phyloP scores from a whole-genome alignment of 2,113 vertebrate species.

The Coracopsis vasa region DNA sequence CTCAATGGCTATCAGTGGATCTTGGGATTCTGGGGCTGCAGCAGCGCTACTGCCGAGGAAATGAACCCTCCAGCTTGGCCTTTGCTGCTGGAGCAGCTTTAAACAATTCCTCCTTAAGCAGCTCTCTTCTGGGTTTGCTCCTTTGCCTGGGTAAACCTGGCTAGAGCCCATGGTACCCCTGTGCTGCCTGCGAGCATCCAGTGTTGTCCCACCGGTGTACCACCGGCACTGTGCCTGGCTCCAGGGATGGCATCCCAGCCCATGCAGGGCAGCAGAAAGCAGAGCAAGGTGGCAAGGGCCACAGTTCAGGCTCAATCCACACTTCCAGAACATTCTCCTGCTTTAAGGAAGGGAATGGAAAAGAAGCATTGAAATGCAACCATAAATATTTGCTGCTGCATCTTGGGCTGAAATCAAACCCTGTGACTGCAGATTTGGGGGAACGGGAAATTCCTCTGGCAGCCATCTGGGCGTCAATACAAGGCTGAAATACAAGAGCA shows the following conservation, averaged over 20 bases:
- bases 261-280: background rate
- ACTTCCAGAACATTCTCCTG: background rate
- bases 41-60: background rate
- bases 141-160: background rate
- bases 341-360: background rate
- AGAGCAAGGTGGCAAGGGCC: background rate
- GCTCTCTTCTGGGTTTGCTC: background rate
- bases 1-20: constrained; percentile 36
- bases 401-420: background rate
- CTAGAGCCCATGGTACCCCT: background rate
- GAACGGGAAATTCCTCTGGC: background rate
- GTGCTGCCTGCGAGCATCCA: fast-evolving
- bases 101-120: background rate
- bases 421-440: background rate
- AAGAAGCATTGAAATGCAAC: background rate
- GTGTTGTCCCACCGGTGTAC: fast-evolving
- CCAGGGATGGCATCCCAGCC: background rate
- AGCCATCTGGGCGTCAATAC: background rate
- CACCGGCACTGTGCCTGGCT: fast-evolving
- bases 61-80: background rate
- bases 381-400: background rate
- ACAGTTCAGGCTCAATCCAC: background rate
- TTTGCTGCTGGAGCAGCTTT: background rate
- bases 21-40: constrained; percentile 25
- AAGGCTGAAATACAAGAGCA: background rate